Evolutionary conservation across 92 coral and sea anemone genomes (phyloP).

Genomic region (Siderastrea siderea): DNA sequence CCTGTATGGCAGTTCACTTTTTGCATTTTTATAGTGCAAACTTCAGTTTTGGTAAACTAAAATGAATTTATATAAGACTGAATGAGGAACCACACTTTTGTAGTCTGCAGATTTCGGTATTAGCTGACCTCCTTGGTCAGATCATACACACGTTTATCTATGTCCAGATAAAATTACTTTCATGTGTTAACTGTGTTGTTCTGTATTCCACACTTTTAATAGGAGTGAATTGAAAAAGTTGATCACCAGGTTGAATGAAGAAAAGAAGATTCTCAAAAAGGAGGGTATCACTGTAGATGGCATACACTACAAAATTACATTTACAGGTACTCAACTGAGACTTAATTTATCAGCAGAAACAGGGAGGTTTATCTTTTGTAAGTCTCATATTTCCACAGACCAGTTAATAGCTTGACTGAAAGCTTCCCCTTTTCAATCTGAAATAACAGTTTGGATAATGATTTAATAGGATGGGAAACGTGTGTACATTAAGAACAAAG

Average conservation of each 20-base stretch:
- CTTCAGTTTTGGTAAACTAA: no score
- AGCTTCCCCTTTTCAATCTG: no score
- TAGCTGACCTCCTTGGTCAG: not conserved
- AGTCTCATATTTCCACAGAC: not conserved
- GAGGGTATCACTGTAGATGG: slow-evolving; percentile 63
- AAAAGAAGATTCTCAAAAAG: slow-evolving; percentile 10
- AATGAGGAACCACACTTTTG: no score
- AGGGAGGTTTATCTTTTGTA: not conserved
- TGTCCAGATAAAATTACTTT: not conserved
- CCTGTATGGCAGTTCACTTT: not conserved
- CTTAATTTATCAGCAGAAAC: not conserved
- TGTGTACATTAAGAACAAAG: no score
- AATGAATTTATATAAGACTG: no score
- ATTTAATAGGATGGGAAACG: no score
- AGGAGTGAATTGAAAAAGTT: slow-evolving; percentile 37
- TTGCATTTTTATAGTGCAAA: no score
- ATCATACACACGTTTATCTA: not conserved
- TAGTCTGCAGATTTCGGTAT: not conserved
- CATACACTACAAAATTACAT: slow-evolving; percentile 26
- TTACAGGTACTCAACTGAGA: slow-evolving; percentile 36
- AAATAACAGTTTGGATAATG: no score
- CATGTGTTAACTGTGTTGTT: not conserved
- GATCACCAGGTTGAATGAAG: slow-evolving; percentile 21
- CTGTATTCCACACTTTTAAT: not conserved
- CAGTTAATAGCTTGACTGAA: no score